Evolutionary conservation across 2,888 invertebrate species (phyloP), one percentile per base, ranked within the genome.

Genomic region (Melanotus villosus): DNA sequence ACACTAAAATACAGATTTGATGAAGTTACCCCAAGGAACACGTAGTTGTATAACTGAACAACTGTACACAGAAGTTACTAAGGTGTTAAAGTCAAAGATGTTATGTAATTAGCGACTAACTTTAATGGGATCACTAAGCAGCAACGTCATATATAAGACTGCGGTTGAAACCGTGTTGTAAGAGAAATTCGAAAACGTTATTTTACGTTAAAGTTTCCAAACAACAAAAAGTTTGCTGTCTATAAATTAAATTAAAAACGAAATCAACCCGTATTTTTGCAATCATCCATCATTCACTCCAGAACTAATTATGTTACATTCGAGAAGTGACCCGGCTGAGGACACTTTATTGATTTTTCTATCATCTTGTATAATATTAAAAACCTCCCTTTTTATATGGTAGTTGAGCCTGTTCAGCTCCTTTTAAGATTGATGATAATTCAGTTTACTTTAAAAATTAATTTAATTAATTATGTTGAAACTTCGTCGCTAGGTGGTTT

Each of bases 311-410:
- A 41, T 41, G 41, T 41, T 41, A 41, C 26, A 26, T 41, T 7
- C 41, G 18, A 41, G 41, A 41, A 41, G 41, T 41, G 41, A 41
- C 41, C 41, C 18, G 14, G 41, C 41, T 18, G 41, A 41, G 41
- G 41, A 16, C 41, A 5, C 41, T 5, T 34, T 18, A 41, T 41
- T 14, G 41, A 41, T 41, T 41, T 41, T 16, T 16, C 41, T 41
- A 41, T 41, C 14, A 41, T 41, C 14, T 41, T 41, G 41, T 41
- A 16, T 41, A 41, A 41, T 41, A 41, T 41, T 41, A 41, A 18
- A 41, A 41, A 34, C 34, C 34, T 12, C n/a, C n/a, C n/a, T n/a
- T n/a, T n/a, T 34, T 41, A 41, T 41, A 12, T 41, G 14, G 9
- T 9, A 41, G 41, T 41, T 12, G 2, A 12, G 34, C 34, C n/a